Conservation (phyloP, 2,797 vertebrate genomes). For the Eulemur albifrons region DNA sequence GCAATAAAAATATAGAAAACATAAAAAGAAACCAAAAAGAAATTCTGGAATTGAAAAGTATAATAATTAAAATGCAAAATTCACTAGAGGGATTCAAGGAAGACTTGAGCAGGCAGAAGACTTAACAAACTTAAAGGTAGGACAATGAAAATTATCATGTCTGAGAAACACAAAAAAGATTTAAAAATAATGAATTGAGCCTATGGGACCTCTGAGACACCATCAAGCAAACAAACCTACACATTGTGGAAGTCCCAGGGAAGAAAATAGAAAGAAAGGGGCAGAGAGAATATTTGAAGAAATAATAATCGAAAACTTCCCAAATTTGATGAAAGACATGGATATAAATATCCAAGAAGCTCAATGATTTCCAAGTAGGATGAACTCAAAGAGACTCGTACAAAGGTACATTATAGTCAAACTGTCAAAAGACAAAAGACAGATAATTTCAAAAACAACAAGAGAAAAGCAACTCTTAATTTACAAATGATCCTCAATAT, state of each 20-base stretch:
- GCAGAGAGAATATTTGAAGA: neutral
- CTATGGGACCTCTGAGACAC: neutral
- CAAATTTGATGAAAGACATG: neutral
- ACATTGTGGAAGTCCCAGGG: neutral
- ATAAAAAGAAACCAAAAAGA: neutral
- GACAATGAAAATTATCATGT: neutral
- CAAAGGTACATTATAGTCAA: neutral
- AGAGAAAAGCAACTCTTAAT: neutral
- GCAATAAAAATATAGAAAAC: neutral
- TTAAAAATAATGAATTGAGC: neutral
- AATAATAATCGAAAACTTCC: neutral
- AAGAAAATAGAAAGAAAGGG: neutral
- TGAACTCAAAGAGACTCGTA: neutral
- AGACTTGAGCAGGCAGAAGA: neutral
- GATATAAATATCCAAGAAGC: neutral
- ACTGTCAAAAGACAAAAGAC: neutral
- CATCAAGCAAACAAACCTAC: neutral
- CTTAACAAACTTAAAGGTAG: neutral
- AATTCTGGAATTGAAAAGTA: neutral
- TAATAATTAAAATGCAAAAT: neutral
- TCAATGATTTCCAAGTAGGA: neutral
- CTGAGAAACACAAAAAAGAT: neutral
- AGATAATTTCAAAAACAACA: neutral
- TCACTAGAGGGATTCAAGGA: neutral
- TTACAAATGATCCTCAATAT: neutral